phyloP scores from a whole-genome alignment of 2,113 vertebrate species.

The Catharus bicknelli region DNA sequence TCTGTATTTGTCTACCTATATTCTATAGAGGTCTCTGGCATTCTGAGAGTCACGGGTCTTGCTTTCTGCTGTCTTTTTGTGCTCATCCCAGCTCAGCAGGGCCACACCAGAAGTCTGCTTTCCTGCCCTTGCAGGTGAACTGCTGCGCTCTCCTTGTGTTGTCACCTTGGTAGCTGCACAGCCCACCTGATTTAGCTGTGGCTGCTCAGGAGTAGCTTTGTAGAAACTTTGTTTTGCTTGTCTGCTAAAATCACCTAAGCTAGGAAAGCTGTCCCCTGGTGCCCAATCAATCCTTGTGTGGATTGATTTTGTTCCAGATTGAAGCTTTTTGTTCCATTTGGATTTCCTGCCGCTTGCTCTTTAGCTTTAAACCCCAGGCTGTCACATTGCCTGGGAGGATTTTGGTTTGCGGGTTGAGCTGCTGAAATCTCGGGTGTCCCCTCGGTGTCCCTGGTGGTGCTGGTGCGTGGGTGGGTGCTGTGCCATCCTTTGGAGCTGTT shows the following conservation, averaged over 20 bases:
- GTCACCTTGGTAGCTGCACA: neutral
- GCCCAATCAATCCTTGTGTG: neutral
- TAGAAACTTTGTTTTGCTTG: neutral
- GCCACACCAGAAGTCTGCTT: neutral
- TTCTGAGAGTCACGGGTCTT: neutral
- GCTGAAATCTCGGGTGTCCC: neutral
- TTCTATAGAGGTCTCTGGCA: neutral
- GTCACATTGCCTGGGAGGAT: neutral
- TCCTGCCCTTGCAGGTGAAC: neutral
- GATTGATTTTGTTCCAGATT: neutral
- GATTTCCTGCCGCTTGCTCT: neutral
- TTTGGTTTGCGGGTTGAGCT: neutral
- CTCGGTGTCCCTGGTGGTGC: neutral
- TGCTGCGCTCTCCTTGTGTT: rapidly evolving
- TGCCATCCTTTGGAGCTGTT: neutral
- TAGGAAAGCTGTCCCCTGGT: rapidly evolving
- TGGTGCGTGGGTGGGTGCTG: neutral
- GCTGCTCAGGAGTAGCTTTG: neutral
- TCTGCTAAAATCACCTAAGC: neutral
- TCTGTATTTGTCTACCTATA: neutral
- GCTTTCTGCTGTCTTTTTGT: neutral
- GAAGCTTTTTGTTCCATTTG: neutral
- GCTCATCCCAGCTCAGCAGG: neutral
- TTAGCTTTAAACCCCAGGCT: neutral
- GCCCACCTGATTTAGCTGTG: neutral